Conservation (phyloP, 2,888 invertebrate species). For the Hirudinaria manillensis region DNA sequence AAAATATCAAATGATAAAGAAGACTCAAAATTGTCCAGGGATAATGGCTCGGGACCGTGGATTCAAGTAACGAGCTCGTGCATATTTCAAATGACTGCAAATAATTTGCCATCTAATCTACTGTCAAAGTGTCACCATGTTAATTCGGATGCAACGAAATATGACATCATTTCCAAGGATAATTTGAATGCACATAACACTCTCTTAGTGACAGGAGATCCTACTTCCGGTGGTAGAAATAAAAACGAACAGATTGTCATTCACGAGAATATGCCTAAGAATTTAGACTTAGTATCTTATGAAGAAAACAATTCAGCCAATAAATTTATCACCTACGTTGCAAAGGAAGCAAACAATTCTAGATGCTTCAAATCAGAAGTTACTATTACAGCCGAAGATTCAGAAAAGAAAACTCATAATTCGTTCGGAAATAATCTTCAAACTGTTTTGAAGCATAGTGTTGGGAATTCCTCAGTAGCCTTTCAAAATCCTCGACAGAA, state of each 20-base stretch:
- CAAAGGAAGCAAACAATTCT: background rate
- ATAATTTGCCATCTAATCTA: background rate
- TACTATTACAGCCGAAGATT: background rate
- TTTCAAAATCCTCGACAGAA: background rate
- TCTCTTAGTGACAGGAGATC: background rate
- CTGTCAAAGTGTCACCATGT: background rate
- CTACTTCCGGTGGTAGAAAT: background rate
- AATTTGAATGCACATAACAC: background rate
- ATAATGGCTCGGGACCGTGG: background rate
- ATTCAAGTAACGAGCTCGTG: background rate
- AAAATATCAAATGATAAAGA: background rate
- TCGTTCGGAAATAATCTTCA: background rate
- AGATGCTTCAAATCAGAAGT: background rate
- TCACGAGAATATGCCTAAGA: background rate
- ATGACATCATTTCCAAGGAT: background rate
- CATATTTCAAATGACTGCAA: background rate
- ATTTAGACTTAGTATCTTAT: background rate
- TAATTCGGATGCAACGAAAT: background rate
- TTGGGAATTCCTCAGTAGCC: background rate
- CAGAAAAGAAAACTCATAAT: background rate
- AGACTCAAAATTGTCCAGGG: background rate
- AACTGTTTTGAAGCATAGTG: background rate
- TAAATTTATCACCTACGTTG: background rate
- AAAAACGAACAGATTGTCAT: background rate
- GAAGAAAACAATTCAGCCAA: background rate